Evolutionary conservation across 2,888 invertebrate genomes (phyloP).

Genomic region (Steinernema hermaphroditum): DNA sequence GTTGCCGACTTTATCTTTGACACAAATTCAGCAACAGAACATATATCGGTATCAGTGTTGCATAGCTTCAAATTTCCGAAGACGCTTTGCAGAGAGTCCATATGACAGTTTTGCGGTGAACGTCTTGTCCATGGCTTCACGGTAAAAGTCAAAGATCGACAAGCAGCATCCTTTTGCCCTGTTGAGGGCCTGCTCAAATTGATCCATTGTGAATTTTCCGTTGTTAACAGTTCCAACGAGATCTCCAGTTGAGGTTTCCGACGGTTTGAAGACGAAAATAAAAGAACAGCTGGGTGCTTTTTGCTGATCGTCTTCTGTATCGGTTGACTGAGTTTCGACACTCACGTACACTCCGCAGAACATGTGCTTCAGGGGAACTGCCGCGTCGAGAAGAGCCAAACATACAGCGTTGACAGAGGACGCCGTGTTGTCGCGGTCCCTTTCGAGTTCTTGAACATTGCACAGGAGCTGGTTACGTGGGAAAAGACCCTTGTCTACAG

Average conservation of each 20-base stretch:
- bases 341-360: constrained; percentile 22
- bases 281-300: neutral
- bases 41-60: too few species aligned
- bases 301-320: neutral
- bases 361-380: constrained; percentile 4
- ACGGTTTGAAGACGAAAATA: neutral
- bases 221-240: neutral
- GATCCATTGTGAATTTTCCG: neutral
- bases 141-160: neutral
- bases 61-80: too few species aligned
- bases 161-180: neutral
- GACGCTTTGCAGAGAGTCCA: too few species aligned
- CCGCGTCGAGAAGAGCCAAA: neutral
- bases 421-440: neutral
- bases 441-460: neutral
- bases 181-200: neutral
- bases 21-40: too few species aligned
- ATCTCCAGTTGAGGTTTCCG: neutral
- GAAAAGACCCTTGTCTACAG: neutral
- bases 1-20: too few species aligned
- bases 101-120: neutral
- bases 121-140: neutral
- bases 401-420: neutral
- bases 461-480: neutral
- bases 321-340: neutral